Evolutionary conservation across 1,140 invertebrate genomes (phyloP), one percentile per base, ranked within the genome.

Genomic region (Mycetomoellerius zeteki): DNA sequence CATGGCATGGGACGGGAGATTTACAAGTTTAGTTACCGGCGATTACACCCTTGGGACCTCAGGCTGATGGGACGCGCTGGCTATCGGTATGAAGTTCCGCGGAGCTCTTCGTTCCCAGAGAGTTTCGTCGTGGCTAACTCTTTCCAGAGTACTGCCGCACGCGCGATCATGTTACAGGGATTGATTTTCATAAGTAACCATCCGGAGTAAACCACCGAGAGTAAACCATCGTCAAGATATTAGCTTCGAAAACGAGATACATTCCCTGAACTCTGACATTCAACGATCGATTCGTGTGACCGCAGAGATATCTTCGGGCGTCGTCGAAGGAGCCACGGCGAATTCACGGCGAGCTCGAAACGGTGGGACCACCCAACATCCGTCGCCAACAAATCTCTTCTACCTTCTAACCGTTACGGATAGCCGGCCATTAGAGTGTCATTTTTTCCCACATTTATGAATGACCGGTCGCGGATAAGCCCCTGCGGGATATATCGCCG

Each of bases 1-100:
- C 86, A 85, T 87, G 88, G 87, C 27, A 58, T 54, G 30, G 56
- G 89, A 84, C 90, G 80, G 85, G 92, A 95, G 94, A 94, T 95
- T 95, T 95, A 95, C 94, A 94, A 94, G 94, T 95, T 94, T 94
- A 95, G 94, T 95, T 95, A 95, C 85, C 92, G 64, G 89, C 93
- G 93, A 95, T 94, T 93, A 94, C 94, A 92, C 94, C 94, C 94
- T 16, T 85, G 94, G 94, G 94, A 94, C 52, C 47, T 73, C 65
- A 43, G 71, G 43, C 80, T 91, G 72, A 90, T 81, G 84, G 89
- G 84, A 78, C 58, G 67, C 84, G 80, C 76, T 33, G 90, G 67
- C 80, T 77, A 88, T 84, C 86, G 93, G 93, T 94, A 93, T 92
- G 89, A 91, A 92, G 81, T 89, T 91, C 86, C 56, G 86, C 77